Base-by-base conservation (phyloP, 2,888 invertebrate genomes). In the Amblyteles armatorius region DNA sequence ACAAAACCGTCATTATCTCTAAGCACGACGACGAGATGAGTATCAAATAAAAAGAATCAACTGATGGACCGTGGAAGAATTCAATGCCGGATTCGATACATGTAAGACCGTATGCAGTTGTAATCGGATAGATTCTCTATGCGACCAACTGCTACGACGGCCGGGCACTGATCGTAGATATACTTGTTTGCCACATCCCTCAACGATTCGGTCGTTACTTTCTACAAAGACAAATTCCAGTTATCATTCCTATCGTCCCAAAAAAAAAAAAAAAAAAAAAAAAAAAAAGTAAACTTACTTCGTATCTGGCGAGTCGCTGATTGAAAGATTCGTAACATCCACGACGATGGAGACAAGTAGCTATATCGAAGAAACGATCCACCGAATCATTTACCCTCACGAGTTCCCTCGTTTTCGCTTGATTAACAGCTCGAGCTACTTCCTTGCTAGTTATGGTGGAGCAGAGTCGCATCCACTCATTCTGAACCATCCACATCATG, bases 161-260 rank as follows among this genome's bases (percentile, higher is more conserved):
- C 94, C 0, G 94, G 95, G 82, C 94, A 94, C 80, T 91, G 94
- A 87, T 95, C 94, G 83, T 95, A 95, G 40, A 95, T 84, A n/a
- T 93, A 93, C 29, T 90, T 90, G 1, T 90, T 86, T 0, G 92
- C 91, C 1, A 92, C 86, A 52, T 88, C 77, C 44, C 87, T 83
- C 55, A 90, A 57, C 29, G 73, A 83, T 16, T 88, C 85, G 0
- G 79, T 79, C 16, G 80, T 86, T 11, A 88, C 71, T 22, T 65
- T 83, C 85, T 86, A 77, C n/a, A 82, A 86, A 63, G 16, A 29
- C 6, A 33, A 63, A 6, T 63, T 63, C 16, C 63, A 48, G 5
- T 63, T 63, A 33, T 63, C 6, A 16, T 63, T 63, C 29, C 3
- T 11, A 63, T 16, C 16, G 22, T 2, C 44, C 19, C 26, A 26